Evolutionary conservation across 2,888 invertebrate genomes (phyloP).

Genomic region (Macrophya annulata): DNA sequence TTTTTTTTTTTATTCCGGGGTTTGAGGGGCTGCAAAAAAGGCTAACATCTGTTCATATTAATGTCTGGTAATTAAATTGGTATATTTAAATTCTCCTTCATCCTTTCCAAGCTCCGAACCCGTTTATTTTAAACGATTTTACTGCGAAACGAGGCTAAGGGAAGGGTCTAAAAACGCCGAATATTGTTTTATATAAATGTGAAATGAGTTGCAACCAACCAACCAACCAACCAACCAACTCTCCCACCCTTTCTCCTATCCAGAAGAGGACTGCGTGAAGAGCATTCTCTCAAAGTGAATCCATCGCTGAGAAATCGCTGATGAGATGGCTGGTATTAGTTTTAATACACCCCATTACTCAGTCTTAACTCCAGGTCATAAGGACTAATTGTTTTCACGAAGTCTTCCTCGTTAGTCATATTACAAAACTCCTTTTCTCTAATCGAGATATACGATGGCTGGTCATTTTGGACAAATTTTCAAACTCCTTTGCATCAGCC

Average conservation of each 20-base stretch:
- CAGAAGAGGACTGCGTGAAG: not conserved
- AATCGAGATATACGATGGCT: not conserved
- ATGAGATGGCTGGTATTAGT: conserved; percentile 56
- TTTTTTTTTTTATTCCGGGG: conserved; percentile 47
- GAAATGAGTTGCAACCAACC: not conserved
- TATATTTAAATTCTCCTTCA: conserved; percentile 34
- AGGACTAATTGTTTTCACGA: conserved; percentile 54
- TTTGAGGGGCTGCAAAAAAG: conserved; percentile 56
- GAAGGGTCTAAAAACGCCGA: conserved; percentile 13
- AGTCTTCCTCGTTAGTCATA: conserved; percentile 52
- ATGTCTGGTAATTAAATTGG: conserved; percentile 61
- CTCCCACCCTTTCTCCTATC: no score
- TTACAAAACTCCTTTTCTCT: not conserved
- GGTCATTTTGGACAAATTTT: not conserved
- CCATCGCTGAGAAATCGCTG: conserved; percentile 58
- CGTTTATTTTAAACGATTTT: conserved; percentile 33
- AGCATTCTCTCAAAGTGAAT: conserved; percentile 56
- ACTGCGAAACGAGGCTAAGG: no score
- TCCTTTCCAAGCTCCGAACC: conserved; percentile 15
- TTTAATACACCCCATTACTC: conserved; percentile 54
- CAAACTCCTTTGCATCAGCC: no score
- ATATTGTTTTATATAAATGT: conserved; percentile 43
- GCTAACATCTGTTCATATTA: conserved; percentile 62
- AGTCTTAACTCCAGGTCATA: conserved; percentile 52
- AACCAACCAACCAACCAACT: no score